Percentiles rank a stretch among this genome's conserved stretches.
Conservation (phyloP, 2,888 invertebrate genomes). For the Lasius fuliginosus region DNA sequence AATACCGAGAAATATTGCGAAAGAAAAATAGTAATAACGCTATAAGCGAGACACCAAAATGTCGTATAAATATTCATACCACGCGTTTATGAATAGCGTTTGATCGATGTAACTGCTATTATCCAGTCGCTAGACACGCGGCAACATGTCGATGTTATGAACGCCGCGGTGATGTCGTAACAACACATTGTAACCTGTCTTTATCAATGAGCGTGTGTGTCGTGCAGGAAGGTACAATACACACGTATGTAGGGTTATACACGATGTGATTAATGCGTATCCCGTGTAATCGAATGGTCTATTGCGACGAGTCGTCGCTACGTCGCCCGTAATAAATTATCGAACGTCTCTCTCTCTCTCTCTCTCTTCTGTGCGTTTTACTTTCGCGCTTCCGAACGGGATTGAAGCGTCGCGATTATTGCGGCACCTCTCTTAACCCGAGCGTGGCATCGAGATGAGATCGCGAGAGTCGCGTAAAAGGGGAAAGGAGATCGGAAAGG, state of each 20-base stretch:
- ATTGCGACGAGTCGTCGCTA: conserved; percentile 33
- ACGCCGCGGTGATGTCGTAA: conserved; percentile 38
- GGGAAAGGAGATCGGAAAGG: neutral
- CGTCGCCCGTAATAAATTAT: conserved; percentile 32
- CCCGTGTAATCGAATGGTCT: conserved; percentile 44
- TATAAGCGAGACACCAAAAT: too few species aligned
- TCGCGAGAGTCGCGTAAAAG: conserved; percentile 30
- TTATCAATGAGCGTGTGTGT: conserved; percentile 50
- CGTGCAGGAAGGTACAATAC: conserved; percentile 5
- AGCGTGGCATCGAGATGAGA: conserved; percentile 7
- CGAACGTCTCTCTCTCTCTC: neutral
- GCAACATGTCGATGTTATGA: conserved; percentile 29
- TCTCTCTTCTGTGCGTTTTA: conserved; percentile 20
- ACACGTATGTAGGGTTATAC: conserved; percentile 38
- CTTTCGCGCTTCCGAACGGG: neutral
- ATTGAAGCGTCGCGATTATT: conserved; percentile 19
- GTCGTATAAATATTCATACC: conserved; percentile 5
- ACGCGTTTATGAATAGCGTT: conserved; percentile 11
- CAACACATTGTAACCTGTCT: conserved; percentile 45
- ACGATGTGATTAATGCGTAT: conserved; percentile 51
- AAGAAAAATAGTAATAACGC: neutral
- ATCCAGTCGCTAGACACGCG: conserved; percentile 24
- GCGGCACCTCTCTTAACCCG: neutral
- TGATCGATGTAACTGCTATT: conserved; percentile 21
- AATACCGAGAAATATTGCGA: neutral